Conservation (phyloP, 2,797 vertebrate species). For the Artibeus lituratus region DNA sequence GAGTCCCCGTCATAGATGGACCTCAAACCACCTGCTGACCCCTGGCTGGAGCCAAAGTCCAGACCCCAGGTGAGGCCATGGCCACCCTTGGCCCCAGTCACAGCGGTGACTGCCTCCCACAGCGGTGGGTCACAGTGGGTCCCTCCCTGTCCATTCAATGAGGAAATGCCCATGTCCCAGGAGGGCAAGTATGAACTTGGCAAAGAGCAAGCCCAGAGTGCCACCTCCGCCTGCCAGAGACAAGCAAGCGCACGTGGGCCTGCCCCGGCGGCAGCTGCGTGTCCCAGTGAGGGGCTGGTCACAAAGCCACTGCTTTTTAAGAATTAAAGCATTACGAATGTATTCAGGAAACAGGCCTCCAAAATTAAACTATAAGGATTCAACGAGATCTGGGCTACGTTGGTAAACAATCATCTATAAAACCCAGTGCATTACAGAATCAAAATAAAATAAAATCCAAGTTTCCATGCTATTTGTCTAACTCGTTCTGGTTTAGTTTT, state of each 20-base stretch:
- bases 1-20: accelerated
- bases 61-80: accelerated
- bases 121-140: no score
- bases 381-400: background rate
- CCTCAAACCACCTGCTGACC: background rate
- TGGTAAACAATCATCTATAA: accelerated
- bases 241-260: accelerated
- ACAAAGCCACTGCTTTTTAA: background rate
- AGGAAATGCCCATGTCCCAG: background rate
- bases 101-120: no score
- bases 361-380: background rate
- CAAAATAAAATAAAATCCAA: background rate
- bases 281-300: accelerated
- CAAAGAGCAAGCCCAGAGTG: background rate
- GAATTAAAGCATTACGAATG: background rate
- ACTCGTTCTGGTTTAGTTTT: background rate
- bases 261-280: background rate
- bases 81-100: accelerated
- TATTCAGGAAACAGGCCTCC: background rate
- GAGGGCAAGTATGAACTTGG: background rate
- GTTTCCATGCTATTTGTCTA: accelerated
- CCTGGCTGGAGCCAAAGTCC: background rate
- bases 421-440: background rate
- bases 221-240: accelerated
- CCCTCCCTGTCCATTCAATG: background rate